Base-by-base conservation (phyloP, 2,888 invertebrate species). In the Eurois occulta region DNA sequence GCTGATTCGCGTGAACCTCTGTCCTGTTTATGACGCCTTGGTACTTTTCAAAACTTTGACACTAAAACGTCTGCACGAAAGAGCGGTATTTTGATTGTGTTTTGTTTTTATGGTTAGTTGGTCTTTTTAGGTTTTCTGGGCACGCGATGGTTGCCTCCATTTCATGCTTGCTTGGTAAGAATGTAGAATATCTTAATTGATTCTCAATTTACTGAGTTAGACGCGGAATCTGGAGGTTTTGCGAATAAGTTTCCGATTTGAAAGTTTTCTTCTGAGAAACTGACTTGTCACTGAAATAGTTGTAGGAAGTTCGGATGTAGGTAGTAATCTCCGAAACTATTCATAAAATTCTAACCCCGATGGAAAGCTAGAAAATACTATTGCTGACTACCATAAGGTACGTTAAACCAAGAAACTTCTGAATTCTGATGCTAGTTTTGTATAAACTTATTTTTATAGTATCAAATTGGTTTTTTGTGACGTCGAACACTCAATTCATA, bases 31-130 rank as follows among this genome's bases (percentile, higher is more conserved):
- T 85, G 58, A 46, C 76, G 24, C 75, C 72, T 67, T 75, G 43
- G 76, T 78, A 77, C 78, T 75, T 84, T 76, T 70, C 64, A 55
- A 86, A 87, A 87, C 80, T 88, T 83, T 77, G 58, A 62, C 76
- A 83, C 78, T 88, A 77, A 85, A 85, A 75, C 58, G 74, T 81
- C 73, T 77, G 73, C 85, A 83, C 87, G 83, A 85, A 76, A 69
- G 55, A 66, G 41, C 78, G 72, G 64, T 82, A 81, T 82, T 78
- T 62, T 76, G 78, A 80, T 82, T 80, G 76, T 60, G 38, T 86
- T 83, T 80, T 68, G 76, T 77, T 79, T 81, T 84, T 86, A 86
- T 78, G 69, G 58, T 68, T 43, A 28, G 38, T 62, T 81, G 46
- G 52, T 70, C 43, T 76, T 78, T 83, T 86, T 75, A 65, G 67